phyloP scores from a whole-genome alignment of 1,140 invertebrate species.

The Atta texana region DNA sequence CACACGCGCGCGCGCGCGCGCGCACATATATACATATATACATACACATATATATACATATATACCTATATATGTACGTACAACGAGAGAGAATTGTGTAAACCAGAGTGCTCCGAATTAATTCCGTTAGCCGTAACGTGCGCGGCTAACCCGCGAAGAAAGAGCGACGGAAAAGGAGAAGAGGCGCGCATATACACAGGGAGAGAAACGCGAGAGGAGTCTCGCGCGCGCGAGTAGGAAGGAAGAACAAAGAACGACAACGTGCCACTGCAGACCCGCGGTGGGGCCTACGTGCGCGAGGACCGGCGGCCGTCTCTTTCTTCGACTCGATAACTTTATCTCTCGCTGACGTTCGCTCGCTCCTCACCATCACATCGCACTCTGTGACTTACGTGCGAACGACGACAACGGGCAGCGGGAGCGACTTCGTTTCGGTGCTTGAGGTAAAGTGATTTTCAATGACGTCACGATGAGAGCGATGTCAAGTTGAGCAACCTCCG shows the following conservation, averaged over 20 bases:
- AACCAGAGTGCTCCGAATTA: constrained; percentile 38
- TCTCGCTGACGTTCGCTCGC: constrained; percentile 42
- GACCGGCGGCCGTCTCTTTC: constrained; percentile 47
- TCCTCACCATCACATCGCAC: neutral
- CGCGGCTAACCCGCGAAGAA: constrained; percentile 19
- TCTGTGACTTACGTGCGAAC: constrained; percentile 20
- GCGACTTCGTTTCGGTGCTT: constrained; percentile 54
- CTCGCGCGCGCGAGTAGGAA: constrained; percentile 65
- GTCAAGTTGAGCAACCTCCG: constrained; percentile 78
- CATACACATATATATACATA: too few relatives aligned
- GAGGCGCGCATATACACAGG: neutral
- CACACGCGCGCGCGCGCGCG: too few relatives aligned
- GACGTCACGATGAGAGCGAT: constrained; percentile 69
- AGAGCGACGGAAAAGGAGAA: constrained; percentile 8
- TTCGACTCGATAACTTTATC: constrained; percentile 26
- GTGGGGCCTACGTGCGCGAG: constrained; percentile 54
- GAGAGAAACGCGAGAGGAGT: constrained; percentile 47
- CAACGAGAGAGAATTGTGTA: neutral
- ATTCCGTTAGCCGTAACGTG: constrained; percentile 41
- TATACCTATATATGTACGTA: neutral
- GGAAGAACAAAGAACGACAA: constrained; percentile 77
- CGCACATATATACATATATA: neutral
- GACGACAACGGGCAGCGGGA: constrained; percentile 20
- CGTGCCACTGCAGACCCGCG: constrained; percentile 57
- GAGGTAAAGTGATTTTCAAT: constrained; percentile 76